Conservation (phyloP, 2,888 invertebrate species). For the Crossocerus cetratus region DNA sequence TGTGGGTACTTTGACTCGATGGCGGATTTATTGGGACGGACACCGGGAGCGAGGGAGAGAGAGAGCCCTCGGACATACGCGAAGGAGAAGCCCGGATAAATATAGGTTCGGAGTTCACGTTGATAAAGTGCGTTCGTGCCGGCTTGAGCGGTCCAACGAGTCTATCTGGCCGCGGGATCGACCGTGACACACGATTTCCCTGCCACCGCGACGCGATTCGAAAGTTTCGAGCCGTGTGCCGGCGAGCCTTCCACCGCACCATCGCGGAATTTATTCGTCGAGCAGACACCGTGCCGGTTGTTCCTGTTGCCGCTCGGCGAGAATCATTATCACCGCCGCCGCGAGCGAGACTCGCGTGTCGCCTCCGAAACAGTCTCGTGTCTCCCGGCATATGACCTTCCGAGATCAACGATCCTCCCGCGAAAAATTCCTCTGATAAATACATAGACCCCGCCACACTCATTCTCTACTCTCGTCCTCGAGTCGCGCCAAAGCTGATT, state of each 20-base stretch:
- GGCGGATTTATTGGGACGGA: not conserved
- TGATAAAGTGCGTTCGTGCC: constrained; percentile 4
- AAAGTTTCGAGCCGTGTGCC: constrained; percentile 58
- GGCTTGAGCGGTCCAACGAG: constrained; percentile 28
- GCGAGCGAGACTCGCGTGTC: constrained; percentile 64
- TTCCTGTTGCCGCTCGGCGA: constrained; percentile 37
- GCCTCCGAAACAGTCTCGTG: not conserved
- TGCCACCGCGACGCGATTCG: constrained; percentile 52
- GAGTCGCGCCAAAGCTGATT: not conserved
- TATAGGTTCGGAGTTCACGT: constrained; percentile 17
- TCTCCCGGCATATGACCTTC: not conserved
- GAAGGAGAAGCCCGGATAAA: not conserved
- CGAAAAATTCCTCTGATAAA: constrained; percentile 13
- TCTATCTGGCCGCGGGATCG: constrained; percentile 46
- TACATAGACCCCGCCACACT: not conserved
- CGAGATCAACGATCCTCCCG: constrained; percentile 1
- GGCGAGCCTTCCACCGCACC: constrained; percentile 31
- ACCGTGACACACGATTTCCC: constrained; percentile 67
- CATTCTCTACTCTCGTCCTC: not conserved
- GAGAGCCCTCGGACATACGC: not conserved
- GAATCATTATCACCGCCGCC: constrained; percentile 60
- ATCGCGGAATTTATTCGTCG: constrained; percentile 55
- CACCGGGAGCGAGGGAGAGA: not conserved
- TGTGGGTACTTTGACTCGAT: not conserved
- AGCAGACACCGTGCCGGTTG: constrained; percentile 22